phyloP scores from a whole-genome alignment of 2,113 vertebrate species.

The Nothocercus nigrocapillus region DNA sequence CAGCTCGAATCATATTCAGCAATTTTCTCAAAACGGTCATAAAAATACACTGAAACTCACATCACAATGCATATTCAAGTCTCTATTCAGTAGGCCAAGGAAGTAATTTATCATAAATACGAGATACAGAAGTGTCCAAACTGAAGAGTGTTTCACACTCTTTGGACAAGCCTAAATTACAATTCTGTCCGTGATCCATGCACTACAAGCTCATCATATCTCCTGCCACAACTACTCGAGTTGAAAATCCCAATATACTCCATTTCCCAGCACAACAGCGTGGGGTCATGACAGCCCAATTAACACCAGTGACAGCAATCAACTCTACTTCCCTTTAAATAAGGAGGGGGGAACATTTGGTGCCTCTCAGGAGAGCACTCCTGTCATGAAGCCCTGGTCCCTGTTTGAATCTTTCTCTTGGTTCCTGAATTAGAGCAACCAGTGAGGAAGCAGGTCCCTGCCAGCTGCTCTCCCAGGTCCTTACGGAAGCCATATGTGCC shows the following conservation, averaged over 20 bases:
- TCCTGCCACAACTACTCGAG: not conserved
- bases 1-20: not conserved
- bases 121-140: not conserved
- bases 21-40: not conserved
- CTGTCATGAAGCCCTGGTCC: not conserved
- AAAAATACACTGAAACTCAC: not conserved
- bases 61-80: not conserved
- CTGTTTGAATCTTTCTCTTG: not conserved
- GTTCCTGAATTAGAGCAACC: not conserved
- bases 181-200: not conserved
- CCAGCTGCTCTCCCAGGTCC: conserved; percentile 21
- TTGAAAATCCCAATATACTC: not conserved
- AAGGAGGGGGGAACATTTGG: not conserved
- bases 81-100: not conserved
- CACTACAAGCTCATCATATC: not conserved
- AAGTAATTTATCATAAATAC: not conserved
- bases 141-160: not conserved
- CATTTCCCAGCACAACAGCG: not conserved
- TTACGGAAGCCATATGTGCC: rapidly evolving
- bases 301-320: not conserved
- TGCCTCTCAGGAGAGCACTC: not conserved
- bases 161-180: not conserved
- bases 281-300: rapidly evolving
- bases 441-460: not conserved
- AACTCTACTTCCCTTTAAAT: not conserved